Evolutionary conservation across 1,140 invertebrate genomes (phyloP).

Genomic region (Ceratitis capitata): DNA sequence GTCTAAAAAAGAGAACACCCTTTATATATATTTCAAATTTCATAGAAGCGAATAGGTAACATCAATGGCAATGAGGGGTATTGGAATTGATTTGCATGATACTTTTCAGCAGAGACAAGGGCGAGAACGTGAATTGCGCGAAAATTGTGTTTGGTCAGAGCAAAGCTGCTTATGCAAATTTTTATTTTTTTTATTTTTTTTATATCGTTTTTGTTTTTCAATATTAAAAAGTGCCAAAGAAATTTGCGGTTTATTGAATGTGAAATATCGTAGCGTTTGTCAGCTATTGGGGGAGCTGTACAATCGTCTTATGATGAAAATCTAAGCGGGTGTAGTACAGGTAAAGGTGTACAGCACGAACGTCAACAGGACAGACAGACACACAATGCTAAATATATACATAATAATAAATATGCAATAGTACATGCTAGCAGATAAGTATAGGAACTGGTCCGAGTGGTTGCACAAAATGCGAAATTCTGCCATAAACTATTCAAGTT

Average conservation of each 20-base stretch:
- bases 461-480: too few relatives aligned
- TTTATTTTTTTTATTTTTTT: not conserved
- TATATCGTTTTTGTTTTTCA: not conserved
- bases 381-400: not conserved
- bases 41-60: not conserved
- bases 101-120: not conserved
- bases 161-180: slow-evolving; percentile 15
- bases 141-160: not conserved
- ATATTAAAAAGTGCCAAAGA: slow-evolving; percentile 4
- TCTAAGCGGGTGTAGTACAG: not conserved
- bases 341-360: not conserved
- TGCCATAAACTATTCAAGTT: too few relatives aligned
- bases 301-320: not conserved
- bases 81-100: not conserved
- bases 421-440: too few relatives aligned
- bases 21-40: not conserved
- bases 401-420: too few relatives aligned
- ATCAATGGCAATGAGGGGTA: not conserved
- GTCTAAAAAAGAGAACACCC: too few relatives aligned
- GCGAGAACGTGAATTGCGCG: not conserved
- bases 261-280: not conserved
- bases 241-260: slow-evolving; percentile 16
- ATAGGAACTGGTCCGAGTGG: too few relatives aligned
- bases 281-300: not conserved
- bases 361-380: not conserved